These are phyloP conservation scores for Clitarchus hookeri DNA, from an alignment of 2,888 invertebrate genomes.

Conservation along the genomic window DNA sequence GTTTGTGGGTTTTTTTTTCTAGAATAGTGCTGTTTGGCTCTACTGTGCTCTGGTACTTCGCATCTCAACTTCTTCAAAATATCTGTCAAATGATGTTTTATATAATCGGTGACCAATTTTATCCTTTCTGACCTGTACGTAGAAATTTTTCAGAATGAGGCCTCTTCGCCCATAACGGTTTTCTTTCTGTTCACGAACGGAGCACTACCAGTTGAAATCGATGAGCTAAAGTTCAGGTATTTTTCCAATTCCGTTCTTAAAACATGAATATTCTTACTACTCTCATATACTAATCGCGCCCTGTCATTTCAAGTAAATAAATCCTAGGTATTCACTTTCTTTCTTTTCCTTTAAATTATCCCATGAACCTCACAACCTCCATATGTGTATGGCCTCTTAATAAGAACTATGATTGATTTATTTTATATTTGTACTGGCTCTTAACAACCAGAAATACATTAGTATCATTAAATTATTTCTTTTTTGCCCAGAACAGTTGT, in stretches of 20 bases:
- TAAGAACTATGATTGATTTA: constrained; percentile 40
- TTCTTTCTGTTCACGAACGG: not conserved
- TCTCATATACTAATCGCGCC: not conserved
- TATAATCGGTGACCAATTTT: not conserved
- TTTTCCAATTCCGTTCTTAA: not conserved
- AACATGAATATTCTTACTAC: not conserved
- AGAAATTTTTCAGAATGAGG: not conserved
- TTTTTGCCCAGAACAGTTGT: constrained; percentile 40
- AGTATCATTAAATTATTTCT: constrained; percentile 32
- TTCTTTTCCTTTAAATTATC: constrained; percentile 42
- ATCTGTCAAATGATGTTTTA: not conserved
- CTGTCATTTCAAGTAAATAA: constrained; percentile 18
- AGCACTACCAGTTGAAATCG: not conserved
- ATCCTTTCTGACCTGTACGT: not conserved
- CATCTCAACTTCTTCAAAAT: not conserved
- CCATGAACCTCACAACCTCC: constrained; percentile 43
- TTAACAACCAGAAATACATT: constrained; percentile 30
- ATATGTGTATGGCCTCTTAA: constrained; percentile 43
- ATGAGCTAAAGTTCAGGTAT: not conserved
- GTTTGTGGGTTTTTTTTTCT: no score
- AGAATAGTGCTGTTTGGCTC: no score
- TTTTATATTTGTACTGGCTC: constrained; percentile 29
- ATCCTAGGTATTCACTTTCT: not conserved
- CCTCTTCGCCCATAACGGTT: not conserved
- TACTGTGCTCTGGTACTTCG: not conserved